Conservation (phyloP, 2,797 vertebrate genomes). For the Danio tinwini region DNA sequence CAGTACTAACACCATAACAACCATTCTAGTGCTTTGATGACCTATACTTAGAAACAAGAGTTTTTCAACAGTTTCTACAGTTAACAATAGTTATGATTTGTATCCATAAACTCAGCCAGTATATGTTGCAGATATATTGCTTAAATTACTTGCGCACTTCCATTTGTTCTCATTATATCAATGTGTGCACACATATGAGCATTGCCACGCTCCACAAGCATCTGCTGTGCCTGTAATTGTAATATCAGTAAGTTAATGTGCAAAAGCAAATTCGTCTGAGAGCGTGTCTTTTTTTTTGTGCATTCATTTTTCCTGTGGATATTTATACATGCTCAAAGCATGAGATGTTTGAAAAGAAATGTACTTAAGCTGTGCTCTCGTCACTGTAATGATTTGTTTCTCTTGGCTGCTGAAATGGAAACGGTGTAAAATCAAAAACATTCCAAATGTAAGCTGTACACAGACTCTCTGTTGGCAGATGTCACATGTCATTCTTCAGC, state of each 20-base stretch:
- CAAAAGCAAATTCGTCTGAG: background rate
- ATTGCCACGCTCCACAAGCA: slow-evolving; percentile 31
- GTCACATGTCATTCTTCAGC: slow-evolving; percentile 37
- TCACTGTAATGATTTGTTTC: slow-evolving; percentile 23
- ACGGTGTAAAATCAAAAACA: background rate
- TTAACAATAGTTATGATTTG: background rate
- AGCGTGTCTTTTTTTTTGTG: background rate
- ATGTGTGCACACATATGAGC: slow-evolving; percentile 12
- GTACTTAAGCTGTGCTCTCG: slow-evolving; percentile 10
- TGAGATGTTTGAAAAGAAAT: slow-evolving; percentile 27
- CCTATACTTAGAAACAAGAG: background rate
- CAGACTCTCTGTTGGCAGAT: slow-evolving; percentile 26
- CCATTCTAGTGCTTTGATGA: background rate
- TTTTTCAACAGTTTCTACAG: background rate
- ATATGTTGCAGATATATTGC: background rate
- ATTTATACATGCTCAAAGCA: slow-evolving; percentile 16
- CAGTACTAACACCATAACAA: background rate
- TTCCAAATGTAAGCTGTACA: slow-evolving; percentile 1
- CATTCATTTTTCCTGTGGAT: slow-evolving; percentile 12
- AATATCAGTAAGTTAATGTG: slow-evolving; percentile 12
- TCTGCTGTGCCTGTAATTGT: slow-evolving; percentile 14
- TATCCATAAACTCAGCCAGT: background rate
- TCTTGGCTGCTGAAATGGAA: slow-evolving; percentile 23
- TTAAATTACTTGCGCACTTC: background rate
- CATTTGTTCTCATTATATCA: slow-evolving; percentile 19